Conservation (phyloP, 2,797 vertebrate genomes). For the Ara ararauna region DNA sequence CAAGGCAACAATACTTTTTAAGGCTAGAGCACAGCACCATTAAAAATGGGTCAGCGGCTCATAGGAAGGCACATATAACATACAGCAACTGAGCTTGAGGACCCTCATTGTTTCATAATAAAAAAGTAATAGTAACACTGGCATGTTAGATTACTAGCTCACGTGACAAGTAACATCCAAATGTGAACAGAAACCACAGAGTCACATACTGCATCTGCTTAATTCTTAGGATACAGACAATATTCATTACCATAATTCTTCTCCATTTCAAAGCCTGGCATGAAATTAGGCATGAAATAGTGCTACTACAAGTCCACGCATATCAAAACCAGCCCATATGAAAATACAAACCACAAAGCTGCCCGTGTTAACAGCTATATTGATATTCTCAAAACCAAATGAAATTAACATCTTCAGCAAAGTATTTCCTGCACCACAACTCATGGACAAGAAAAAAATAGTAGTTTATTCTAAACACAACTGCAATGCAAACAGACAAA, state of each 20-base stretch:
- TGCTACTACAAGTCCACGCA: not conserved
- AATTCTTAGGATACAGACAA: not conserved
- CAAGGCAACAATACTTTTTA: slow-evolving; percentile 48
- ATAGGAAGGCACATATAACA: not conserved
- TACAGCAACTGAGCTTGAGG: not conserved
- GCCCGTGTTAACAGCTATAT: not conserved
- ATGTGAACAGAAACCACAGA: slow-evolving; percentile 9
- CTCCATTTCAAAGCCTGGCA: slow-evolving; percentile 10
- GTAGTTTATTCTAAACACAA: not conserved
- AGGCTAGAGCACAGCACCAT: not conserved
- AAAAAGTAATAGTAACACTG: not conserved
- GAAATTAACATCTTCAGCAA: not conserved
- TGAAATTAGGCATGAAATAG: slow-evolving; percentile 31
- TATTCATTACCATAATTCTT: slow-evolving; percentile 31
- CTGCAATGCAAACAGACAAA: not conserved
- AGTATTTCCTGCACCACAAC: not conserved
- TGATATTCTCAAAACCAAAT: not conserved
- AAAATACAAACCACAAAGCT: slow-evolving; percentile 7
- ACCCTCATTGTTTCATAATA: not conserved
- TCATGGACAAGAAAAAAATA: not conserved
- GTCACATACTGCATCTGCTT: not conserved
- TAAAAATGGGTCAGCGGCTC: slow-evolving; percentile 43
- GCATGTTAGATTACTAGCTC: not conserved
- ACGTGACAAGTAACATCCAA: not conserved
- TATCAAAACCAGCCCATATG: not conserved